phyloP scores from a whole-genome alignment of 1,140 invertebrate genomes.

The Bombyx mori region DNA sequence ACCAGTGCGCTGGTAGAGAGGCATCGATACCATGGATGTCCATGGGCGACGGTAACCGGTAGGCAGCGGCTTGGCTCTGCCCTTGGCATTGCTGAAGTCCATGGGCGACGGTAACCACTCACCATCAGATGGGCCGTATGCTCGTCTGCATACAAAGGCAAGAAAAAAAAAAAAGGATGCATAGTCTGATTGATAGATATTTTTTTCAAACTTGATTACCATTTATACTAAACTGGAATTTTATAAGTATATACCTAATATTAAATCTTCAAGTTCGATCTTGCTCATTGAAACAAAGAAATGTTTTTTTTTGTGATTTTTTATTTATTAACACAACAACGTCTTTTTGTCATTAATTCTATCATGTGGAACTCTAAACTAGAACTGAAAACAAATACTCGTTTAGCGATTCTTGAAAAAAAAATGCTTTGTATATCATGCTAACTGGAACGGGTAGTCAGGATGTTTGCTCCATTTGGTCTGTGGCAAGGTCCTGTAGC shows the following conservation, averaged over 20 bases:
- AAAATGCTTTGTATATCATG: neutral
- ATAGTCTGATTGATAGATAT: neutral
- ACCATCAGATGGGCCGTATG: too few species aligned
- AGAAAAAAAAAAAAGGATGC: too few species aligned
- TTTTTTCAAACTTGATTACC: neutral
- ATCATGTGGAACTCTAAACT: neutral
- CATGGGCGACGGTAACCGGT: too few species aligned
- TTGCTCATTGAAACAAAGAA: too few species aligned
- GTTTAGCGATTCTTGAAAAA: neutral
- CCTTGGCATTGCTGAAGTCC: too few species aligned
- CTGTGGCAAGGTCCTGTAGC: conserved; percentile 68
- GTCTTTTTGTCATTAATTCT: too few species aligned
- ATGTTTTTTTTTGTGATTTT: too few species aligned
- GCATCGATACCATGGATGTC: neutral
- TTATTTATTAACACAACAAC: too few species aligned
- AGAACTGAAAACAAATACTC: neutral
- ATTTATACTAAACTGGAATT: neutral
- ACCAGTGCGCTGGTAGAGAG: neutral
- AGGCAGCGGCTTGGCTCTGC: too few species aligned
- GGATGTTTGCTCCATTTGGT: conserved; percentile 46
- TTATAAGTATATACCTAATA: neutral
- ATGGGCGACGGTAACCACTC: too few species aligned
- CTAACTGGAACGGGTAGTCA: conserved; percentile 64
- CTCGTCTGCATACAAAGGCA: too few species aligned
- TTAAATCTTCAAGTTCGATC: too few species aligned